Base-by-base conservation (phyloP, 2,888 invertebrate species). In the Trypoxylon attenuatum region DNA sequence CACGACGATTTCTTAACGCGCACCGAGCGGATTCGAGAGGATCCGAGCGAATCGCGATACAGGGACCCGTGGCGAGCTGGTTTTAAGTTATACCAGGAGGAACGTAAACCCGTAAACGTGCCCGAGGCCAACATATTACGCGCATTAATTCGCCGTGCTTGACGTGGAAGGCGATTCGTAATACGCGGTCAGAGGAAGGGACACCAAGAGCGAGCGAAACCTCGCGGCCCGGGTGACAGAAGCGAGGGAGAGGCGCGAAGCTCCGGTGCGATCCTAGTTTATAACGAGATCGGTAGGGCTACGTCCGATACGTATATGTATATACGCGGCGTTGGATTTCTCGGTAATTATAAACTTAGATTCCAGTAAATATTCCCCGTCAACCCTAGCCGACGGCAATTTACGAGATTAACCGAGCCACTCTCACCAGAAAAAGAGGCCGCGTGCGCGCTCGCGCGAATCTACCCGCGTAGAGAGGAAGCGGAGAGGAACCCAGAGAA, bases 271-370 rank as follows among this genome's bases (percentile, higher is more conserved):
- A 73, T 78, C 65, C 68, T 73, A 75, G 76, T 70, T 81, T 78
- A 79, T 81, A 79, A 80, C 78, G 76, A 81, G 80, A 82, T 80
- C 73, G 78, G 77, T 79, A 72, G 76, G 67, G 57, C 63, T 64
- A 58, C 67, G 66, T 70, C 75, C 76, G 77, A 81, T 80, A 78
- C 51, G 74, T 73, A 60, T 69, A 65, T 70, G 74, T 72, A 60
- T 70, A 62, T 69, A 71, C 74, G 67, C 69, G 74, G 73, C 72
- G 63, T 73, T 76, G 72, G 67, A 79, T 76, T 81, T 79, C 81
- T 77, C 60, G 78, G 81, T 82, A 84, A 84, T 83, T 84, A 83
- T 84, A 84, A 84, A 84, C 84, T 84, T 79, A 81, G 82, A 80
- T 80, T 80, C 77, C 76, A 80, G 79, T 81, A 80, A 84, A 83